A percentile compares a stretch with the other conserved stretches of the same genome.
phyloP scores from a whole-genome alignment of 1,140 invertebrate genomes.

The Leptestheria dahalacensis region DNA sequence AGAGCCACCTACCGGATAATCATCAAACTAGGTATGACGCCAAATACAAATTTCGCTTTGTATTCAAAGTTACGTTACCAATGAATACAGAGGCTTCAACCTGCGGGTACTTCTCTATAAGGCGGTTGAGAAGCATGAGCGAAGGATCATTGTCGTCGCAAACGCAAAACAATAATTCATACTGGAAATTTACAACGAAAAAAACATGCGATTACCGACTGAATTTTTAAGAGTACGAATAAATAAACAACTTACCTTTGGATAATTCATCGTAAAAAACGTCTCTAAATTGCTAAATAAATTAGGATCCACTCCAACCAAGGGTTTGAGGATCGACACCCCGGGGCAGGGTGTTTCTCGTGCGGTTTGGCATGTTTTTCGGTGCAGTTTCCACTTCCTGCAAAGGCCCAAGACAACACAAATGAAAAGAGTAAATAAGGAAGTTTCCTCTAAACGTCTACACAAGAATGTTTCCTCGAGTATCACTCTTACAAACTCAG shows the following conservation, averaged over 20 bases:
- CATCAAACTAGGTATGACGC: too few relatives aligned
- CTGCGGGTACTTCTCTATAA: conserved; percentile 79
- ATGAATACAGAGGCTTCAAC: conserved; percentile 72
- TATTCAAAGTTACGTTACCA: too few relatives aligned
- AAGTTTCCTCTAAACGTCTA: not conserved
- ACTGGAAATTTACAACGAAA: conserved; percentile 38
- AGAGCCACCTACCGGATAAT: conserved; percentile 33
- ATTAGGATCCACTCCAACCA: conserved; percentile 90
- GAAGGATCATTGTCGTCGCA: conserved; percentile 85
- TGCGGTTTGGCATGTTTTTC: conserved; percentile 29
- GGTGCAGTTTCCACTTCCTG: conserved; percentile 38
- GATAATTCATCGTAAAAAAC: conserved; percentile 91
- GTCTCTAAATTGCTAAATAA: conserved; percentile 87
- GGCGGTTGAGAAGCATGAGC: conserved; percentile 64
- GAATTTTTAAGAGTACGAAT: conserved; percentile 12
- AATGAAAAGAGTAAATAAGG: not conserved
- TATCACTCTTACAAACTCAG: too few relatives aligned
- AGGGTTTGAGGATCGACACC: conserved; percentile 88
- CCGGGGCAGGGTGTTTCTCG: conserved; percentile 64
- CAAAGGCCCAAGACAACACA: conserved; percentile 11
- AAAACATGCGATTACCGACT: conserved; percentile 17
- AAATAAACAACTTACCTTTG: conserved; percentile 39
- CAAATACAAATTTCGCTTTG: too few relatives aligned
- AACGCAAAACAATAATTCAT: conserved; percentile 91
- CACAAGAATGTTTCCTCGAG: too few relatives aligned